These are phyloP conservation scores for Puntigrus tetrazona DNA, from an alignment of 2,113 vertebrate genomes.

Conservation along the genomic window DNA sequence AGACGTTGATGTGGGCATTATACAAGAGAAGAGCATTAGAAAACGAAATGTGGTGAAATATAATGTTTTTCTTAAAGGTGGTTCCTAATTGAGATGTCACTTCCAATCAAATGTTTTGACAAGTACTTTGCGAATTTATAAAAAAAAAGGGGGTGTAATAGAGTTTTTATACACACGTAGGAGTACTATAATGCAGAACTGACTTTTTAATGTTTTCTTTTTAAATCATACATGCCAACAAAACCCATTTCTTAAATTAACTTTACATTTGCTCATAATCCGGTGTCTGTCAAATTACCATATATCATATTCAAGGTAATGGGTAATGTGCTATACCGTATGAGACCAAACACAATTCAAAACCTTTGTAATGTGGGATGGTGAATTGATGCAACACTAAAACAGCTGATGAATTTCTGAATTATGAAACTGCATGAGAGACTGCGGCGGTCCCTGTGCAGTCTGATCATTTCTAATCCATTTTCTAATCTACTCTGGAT, in stretches of 20 bases:
- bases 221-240: not conserved
- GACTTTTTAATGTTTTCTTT: not conserved
- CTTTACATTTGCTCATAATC: slow-evolving; percentile 24
- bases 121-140: not conserved
- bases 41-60: not conserved
- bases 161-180: not conserved
- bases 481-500: slow-evolving; percentile 27
- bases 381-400: slow-evolving; percentile 17
- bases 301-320: slow-evolving; percentile 28
- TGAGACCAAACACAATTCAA: slow-evolving; percentile 22
- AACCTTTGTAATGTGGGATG: slow-evolving; percentile 9
- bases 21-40: not conserved
- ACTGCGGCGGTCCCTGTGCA: not conserved
- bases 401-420: slow-evolving; percentile 6
- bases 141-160: not conserved
- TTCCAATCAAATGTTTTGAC: slow-evolving; percentile 10
- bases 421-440: slow-evolving; percentile 26
- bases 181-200: not conserved
- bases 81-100: not conserved
- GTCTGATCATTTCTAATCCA: slow-evolving; percentile 26
- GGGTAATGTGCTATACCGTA: slow-evolving; percentile 1
- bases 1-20: not conserved
- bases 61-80: not conserved
- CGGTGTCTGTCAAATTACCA: slow-evolving; percentile 22
- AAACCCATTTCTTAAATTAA: slow-evolving; percentile 1